Evolutionary conservation across 2,797 vertebrate genomes (phyloP), one percentile per base, ranked within the genome.

Genomic region (Pangasius djambal): DNA sequence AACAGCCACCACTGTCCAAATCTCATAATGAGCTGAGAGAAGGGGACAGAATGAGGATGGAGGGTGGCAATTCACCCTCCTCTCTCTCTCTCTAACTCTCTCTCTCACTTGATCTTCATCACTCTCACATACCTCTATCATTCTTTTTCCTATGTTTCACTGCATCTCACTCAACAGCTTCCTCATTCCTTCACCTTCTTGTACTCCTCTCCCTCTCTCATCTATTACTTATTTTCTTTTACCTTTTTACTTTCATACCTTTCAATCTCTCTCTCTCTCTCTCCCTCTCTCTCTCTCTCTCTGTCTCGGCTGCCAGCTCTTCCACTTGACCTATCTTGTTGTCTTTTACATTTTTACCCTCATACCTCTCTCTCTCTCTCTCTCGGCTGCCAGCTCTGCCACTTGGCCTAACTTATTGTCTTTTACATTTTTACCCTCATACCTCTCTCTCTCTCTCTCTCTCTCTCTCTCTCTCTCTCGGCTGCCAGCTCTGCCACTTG

Each of bases 1-100:
- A 89, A 91, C 93, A 90, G 92, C 92, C 92, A 91, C 93, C 92
- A 91, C 94, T 88, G 94, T 92, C 94, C 55, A 93, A 88, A 92
- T 88, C 90, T 93, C 91, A 93, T 95, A 96, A 95, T 94, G 87
- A 91, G 83, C 90, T 91, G 1, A 55, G 40, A 88, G 77, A 86
- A 31, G 88, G 93, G 72, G 72, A 78, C 70, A 40, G 69, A 37
- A 0, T 6, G 91, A 93, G 87, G 89, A 88, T 89, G 92, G 92
- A 91, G 89, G 28, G 1, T 90, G 90, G 89, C 94, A 92, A 91
- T 90, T 93, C 93, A 92, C 91, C 92, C 91, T 92, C 93, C 92
- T 94, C 91, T 92, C 89, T 34, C 61, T 69, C 3, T n/a, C 22
- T 50, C 63, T 65, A 92, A 93, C 77, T 83, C 28, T 88, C 88